Evolutionary conservation across 2,888 invertebrate species (phyloP).

Genomic region (Eupithecia pulchellata): DNA sequence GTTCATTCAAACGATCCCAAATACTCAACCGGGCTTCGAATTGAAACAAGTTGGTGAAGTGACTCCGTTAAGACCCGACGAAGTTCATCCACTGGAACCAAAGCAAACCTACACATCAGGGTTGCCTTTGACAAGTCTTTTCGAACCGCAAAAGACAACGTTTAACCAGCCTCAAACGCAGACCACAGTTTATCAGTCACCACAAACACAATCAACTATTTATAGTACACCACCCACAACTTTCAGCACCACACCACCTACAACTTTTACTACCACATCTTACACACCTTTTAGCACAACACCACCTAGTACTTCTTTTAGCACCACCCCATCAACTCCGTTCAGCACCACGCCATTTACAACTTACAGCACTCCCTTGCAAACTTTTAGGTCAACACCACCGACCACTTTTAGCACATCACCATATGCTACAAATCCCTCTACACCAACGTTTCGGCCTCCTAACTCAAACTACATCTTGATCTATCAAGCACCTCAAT

Average conservation of each 20-base stretch:
- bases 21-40: conserved; percentile 11
- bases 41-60: neutral
- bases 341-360: neutral
- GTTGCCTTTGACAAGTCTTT: conserved; percentile 13
- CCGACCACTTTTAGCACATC: neutral
- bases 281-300: neutral
- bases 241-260: conserved; percentile 6
- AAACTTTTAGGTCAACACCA: neutral
- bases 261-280: neutral
- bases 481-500: conserved; percentile 60
- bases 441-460: conserved; percentile 12
- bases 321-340: conserved; percentile 1
- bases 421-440: conserved; percentile 9
- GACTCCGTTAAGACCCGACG: neutral
- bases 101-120: conserved; percentile 19
- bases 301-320: neutral
- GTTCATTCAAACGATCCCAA: conserved; percentile 16
- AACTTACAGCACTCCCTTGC: neutral
- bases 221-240: conserved; percentile 6
- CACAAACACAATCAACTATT: conserved; percentile 5
- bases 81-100: conserved; percentile 15
- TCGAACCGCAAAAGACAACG: conserved; percentile 18
- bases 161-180: conserved; percentile 11
- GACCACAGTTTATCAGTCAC: conserved; percentile 13
- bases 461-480: conserved; percentile 49